Percentiles rank a stretch among this genome's conserved stretches.
These are phyloP conservation scores for Megaustenia siamemsis DNA, from an alignment of 2,888 invertebrate genomes.

Conservation along the genomic window DNA sequence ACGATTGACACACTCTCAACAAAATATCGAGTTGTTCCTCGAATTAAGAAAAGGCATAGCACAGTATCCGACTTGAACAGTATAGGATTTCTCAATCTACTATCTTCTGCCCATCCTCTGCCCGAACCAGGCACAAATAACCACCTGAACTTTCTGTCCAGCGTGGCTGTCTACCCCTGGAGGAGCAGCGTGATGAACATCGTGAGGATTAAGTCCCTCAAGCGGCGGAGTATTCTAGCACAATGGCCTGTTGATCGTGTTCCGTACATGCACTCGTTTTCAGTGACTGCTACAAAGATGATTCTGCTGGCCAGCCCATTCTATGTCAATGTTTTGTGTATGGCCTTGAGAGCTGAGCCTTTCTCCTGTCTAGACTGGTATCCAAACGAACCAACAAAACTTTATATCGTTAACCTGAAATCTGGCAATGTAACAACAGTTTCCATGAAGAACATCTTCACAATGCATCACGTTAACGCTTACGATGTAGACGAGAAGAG, in stretches of 20 bases:
- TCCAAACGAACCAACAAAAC: constrained; percentile 60
- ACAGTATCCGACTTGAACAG: background rate
- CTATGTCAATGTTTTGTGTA: constrained; percentile 69
- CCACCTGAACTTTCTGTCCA: constrained; percentile 71
- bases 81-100: constrained; percentile 65
- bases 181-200: constrained; percentile 65
- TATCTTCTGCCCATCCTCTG: constrained; percentile 77
- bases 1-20: constrained; percentile 62
- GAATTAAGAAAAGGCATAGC: constrained; percentile 37
- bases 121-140: constrained; percentile 69
- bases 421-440: constrained; percentile 63
- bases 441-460: constrained; percentile 66
- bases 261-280: constrained; percentile 78
- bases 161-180: constrained; percentile 68
- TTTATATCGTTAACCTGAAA: constrained; percentile 70
- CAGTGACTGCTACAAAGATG: constrained; percentile 70
- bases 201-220: constrained; percentile 66
- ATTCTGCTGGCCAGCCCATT: constrained; percentile 74
- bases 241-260: constrained; percentile 68
- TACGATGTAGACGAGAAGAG: constrained; percentile 63
- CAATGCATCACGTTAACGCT: constrained; percentile 77
- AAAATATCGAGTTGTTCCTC: constrained; percentile 57
- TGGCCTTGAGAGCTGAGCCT: constrained; percentile 68
- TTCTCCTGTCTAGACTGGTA: constrained; percentile 73
- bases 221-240: constrained; percentile 67